These are phyloP conservation scores for Cryptoprocta ferox DNA, from an alignment of 2,797 vertebrate species.

Conservation along the genomic window DNA sequence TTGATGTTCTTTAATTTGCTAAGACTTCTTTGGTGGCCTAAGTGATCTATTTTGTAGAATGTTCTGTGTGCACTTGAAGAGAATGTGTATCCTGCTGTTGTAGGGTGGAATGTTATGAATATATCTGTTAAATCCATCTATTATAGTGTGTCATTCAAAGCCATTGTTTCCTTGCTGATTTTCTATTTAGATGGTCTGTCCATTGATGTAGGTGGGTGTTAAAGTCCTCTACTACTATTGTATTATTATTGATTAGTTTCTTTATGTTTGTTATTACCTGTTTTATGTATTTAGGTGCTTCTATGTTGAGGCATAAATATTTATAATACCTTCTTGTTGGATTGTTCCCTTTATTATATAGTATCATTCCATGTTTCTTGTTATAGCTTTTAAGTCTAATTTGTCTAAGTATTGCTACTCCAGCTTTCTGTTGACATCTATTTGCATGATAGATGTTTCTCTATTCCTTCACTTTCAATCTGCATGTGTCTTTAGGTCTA, in stretches of 20 bases:
- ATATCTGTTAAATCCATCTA: background rate
- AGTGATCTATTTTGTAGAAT: background rate
- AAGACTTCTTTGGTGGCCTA: background rate
- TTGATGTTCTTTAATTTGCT: background rate
- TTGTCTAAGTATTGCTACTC: background rate
- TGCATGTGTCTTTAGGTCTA: background rate
- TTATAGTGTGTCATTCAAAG: background rate
- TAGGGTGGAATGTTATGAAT: background rate
- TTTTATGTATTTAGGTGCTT: background rate
- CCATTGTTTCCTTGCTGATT: background rate
- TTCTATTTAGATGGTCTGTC: background rate
- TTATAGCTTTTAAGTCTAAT: background rate
- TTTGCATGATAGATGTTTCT: background rate
- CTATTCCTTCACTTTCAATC: background rate
- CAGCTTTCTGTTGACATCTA: background rate
- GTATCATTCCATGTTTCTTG: background rate
- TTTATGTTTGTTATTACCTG: background rate
- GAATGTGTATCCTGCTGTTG: background rate
- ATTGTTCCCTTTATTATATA: background rate
- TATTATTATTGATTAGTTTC: background rate
- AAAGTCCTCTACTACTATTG: background rate
- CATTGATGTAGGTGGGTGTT: background rate
- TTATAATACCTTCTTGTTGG: background rate
- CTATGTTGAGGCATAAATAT: background rate
- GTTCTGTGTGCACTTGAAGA: background rate